Evolutionary conservation across 2,797 vertebrate genomes (phyloP), one percentile per base, ranked within the genome.

Genomic region (Allobates femoralis): DNA sequence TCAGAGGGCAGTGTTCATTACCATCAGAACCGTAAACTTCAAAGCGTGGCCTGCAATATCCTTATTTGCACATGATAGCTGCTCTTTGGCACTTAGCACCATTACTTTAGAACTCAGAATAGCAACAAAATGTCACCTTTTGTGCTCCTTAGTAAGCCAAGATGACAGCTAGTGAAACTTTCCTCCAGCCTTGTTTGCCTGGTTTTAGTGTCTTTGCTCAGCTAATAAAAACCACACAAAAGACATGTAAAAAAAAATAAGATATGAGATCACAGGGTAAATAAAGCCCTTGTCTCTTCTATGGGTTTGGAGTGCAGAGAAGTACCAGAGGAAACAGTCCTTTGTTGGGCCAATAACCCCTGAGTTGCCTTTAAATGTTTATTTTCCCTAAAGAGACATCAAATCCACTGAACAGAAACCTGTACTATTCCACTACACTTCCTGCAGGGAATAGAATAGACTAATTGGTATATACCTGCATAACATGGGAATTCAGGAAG

Each of bases 211-310:
- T 62, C 26, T 87, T 87, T 60, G 75, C 75, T 83, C 34, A 79
- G n/a, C 41, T 64, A 73, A 84, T 64, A 53, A 79, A 71, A 82
- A 85, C 28, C 56, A 85, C 37, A 88, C 79, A 82, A 81, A 83
- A 37, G 81, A 28, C 23, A 26, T 23, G 28, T n/a, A 62, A 83
- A 84, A 58, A 79, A 56, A 41, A 7, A 87, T 62, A n/a, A 55
- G 53, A 53, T 62, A 55, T 1, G 32, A 87, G 76, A 87, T 79
- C 74, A 84, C 7, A 4, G 26, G 74, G n/a, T 32, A 86, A 83
- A 87, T 10, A 78, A 10, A 32, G 28, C 41, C 37, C 56, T 73
- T 37, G 77, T 78, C 50, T 71, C 21, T 34, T 60, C 60, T 79
- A 51, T 77, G 28, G 66, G 50, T 28, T 62, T 26, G 26, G 46